Conservation (phyloP, 2,888 invertebrate genomes). For the Metacarcinus magister region DNA sequence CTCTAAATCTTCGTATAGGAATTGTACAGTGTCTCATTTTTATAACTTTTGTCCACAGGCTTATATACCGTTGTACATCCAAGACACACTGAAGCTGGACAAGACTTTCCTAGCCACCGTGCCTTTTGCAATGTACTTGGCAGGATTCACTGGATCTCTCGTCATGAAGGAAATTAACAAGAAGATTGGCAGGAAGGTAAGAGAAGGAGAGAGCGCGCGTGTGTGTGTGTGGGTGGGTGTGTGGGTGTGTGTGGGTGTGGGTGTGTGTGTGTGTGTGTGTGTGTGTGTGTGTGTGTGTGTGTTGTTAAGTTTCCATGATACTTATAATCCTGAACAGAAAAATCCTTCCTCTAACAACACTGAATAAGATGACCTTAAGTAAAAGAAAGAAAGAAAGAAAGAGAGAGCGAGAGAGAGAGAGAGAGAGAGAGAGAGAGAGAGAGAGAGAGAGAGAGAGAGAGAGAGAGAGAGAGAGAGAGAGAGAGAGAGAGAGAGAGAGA, state of each 20-base stretch:
- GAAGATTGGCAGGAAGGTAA: conserved; percentile 89
- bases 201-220: conserved; percentile 61
- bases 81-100: conserved; percentile 86
- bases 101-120: conserved; percentile 91
- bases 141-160: conserved; percentile 92
- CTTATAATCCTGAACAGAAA: too few relatives aligned
- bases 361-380: not conserved
- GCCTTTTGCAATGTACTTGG: conserved; percentile 90
- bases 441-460: not conserved
- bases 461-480: not conserved
- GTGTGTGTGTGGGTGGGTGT: not conserved
- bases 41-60: conserved; percentile 86
- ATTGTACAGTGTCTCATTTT: too few relatives aligned
- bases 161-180: conserved; percentile 89
- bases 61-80: conserved; percentile 94
- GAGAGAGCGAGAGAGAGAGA: not conserved
- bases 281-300: not conserved
- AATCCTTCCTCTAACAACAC: too few relatives aligned
- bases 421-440: too few relatives aligned
- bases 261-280: not conserved
- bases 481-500: conserved; percentile 19
- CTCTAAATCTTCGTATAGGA: too few relatives aligned
- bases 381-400: not conserved
- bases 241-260: not conserved
- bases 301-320: too few relatives aligned